Conservation (phyloP, 2,888 invertebrate species). For the Phrixothrix hirtus region DNA sequence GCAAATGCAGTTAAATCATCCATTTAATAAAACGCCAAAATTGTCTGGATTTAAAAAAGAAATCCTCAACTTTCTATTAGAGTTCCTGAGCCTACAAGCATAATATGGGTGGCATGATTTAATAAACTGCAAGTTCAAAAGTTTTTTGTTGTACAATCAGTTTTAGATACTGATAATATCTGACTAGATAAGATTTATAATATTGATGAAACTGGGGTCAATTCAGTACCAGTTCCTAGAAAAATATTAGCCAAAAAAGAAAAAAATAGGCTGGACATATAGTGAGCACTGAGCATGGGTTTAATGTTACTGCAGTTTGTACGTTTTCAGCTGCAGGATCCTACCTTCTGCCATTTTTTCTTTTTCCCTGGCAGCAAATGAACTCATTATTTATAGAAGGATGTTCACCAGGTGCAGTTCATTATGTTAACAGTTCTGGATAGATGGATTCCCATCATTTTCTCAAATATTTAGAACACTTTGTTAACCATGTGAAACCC, state of each 20-base stretch:
- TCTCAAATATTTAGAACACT: too few species aligned
- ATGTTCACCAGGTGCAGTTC: slow-evolving; percentile 3
- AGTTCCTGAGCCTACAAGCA: too few species aligned
- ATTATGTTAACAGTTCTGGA: slow-evolving; percentile 3
- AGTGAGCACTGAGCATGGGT: slow-evolving; percentile 1
- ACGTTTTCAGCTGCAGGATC: slow-evolving; percentile 1
- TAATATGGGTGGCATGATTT: too few species aligned
- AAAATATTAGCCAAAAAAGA: too few species aligned
- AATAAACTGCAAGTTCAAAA: too few species aligned
- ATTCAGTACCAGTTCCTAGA: too few species aligned
- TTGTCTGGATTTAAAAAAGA: slow-evolving; percentile 5
- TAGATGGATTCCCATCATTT: slow-evolving; percentile 10
- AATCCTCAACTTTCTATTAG: slow-evolving; percentile 2
- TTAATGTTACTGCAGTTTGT: slow-evolving; percentile 8
- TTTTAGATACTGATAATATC: too few species aligned
- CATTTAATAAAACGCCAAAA: slow-evolving; percentile 7
- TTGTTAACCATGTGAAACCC: slow-evolving; percentile 1
- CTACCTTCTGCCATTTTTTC: slow-evolving; percentile 1
- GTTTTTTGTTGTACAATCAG: too few species aligned
- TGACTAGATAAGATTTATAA: too few species aligned
- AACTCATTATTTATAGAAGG: slow-evolving; percentile 5
- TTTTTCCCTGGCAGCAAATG: slow-evolving; percentile 5
- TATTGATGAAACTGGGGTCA: too few species aligned
- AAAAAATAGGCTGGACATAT: too few species aligned
- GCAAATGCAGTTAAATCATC: slow-evolving; percentile 8